A percentile compares a stretch with the other conserved stretches of the same genome.
Conservation (phyloP, 1,140 invertebrate species). For the Capitella teleta region DNA sequence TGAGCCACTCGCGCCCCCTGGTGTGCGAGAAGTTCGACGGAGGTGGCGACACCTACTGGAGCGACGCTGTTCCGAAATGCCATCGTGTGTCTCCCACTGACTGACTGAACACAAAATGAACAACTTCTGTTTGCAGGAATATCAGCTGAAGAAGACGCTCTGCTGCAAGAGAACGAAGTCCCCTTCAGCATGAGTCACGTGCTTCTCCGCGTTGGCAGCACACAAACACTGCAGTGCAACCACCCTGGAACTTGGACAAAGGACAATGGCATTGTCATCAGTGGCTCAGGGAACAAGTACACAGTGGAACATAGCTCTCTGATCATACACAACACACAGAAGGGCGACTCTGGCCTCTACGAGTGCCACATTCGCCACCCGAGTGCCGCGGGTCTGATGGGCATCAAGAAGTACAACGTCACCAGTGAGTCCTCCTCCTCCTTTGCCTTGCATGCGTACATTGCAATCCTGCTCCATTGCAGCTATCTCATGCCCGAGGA, state of each 20-base stretch:
- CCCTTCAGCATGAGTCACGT: constrained; percentile 2
- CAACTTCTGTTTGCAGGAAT: background rate
- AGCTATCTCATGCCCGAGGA: background rate
- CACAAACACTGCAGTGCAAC: constrained; percentile 2
- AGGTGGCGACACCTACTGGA: background rate
- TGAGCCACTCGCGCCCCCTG: background rate
- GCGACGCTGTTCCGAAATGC: background rate
- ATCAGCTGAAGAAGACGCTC: background rate
- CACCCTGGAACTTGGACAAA: background rate
- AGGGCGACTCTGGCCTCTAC: background rate
- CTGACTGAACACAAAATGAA: background rate
- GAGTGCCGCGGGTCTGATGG: background rate
- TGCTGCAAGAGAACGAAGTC: background rate
- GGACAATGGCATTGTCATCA: background rate
- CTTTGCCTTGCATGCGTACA: background rate
- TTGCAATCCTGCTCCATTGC: background rate
- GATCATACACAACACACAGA: constrained; percentile 1
- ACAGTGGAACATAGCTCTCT: background rate
- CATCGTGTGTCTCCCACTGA: background rate
- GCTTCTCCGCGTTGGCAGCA: constrained; percentile 5
- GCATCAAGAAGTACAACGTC: constrained; percentile 3
- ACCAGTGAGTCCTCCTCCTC: constrained; percentile 2
- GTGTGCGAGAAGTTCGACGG: background rate
- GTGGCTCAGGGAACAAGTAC: constrained; percentile 3
- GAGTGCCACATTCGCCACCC: background rate